phyloP scores from a whole-genome alignment of 2,797 vertebrate genomes.

The Nannoperca australis region DNA sequence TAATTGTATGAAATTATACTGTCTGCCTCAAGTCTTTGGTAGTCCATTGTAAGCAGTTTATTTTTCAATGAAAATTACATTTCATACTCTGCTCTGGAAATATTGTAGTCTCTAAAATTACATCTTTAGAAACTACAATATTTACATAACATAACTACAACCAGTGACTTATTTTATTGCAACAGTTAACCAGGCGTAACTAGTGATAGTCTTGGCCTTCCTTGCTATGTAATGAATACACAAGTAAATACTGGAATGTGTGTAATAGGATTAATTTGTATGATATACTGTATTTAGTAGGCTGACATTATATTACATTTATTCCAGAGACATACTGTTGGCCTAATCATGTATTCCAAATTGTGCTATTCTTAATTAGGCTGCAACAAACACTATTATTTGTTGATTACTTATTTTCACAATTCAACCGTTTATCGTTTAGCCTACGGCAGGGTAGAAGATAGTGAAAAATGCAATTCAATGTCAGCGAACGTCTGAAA shows the following conservation, averaged over 20 bases:
- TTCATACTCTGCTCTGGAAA: constrained; percentile 49
- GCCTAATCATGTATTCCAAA: not conserved
- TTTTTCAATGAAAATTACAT: constrained; percentile 65
- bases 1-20: constrained; percentile 79
- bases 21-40: constrained; percentile 70
- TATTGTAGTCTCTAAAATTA: constrained; percentile 62
- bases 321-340: not conserved
- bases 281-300: not conserved
- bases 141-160: too few relatives aligned
- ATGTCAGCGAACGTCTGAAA: not conserved
- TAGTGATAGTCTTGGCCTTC: constrained; percentile 24
- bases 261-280: constrained; percentile 3
- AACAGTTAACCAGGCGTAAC: constrained; percentile 41
- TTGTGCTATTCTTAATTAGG: not conserved
- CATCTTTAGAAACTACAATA: too few relatives aligned
- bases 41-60: constrained; percentile 69
- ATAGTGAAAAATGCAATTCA: not conserved
- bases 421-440: not conserved
- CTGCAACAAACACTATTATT: not conserved
- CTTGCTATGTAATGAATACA: not conserved
- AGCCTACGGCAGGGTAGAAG: not conserved
- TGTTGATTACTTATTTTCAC: not conserved
- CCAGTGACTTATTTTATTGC: constrained; percentile 42
- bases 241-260: not conserved
- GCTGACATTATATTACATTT: not conserved